Percentiles rank a stretch among this genome's conserved stretches.
Conservation (phyloP, 2,113 vertebrate species). For the Chaetops frenatus region DNA sequence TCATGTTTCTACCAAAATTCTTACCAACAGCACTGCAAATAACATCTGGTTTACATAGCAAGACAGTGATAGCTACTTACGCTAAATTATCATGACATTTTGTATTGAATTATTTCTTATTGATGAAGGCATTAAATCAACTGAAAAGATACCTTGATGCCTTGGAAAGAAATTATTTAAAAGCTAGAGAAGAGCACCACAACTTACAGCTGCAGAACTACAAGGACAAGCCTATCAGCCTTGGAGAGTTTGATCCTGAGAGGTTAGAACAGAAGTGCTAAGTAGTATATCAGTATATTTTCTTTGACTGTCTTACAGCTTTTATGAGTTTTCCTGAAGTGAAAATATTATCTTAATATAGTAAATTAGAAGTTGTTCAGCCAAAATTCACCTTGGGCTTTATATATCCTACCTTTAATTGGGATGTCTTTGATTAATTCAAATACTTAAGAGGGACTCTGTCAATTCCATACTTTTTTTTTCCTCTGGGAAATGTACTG, state of each 20-base stretch:
- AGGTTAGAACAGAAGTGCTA: conserved; percentile 71
- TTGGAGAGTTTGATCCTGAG: conserved; percentile 81
- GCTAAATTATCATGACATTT: neutral
- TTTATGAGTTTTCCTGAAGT: neutral
- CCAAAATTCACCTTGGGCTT: neutral
- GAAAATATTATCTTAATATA: neutral
- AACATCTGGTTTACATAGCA: neutral
- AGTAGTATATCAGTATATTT: neutral
- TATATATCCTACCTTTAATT: neutral
- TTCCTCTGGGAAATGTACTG: neutral
- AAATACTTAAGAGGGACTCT: neutral
- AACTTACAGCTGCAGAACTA: conserved; percentile 78
- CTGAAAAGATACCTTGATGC: conserved; percentile 79
- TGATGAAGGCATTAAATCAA: conserved; percentile 76
- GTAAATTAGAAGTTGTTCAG: neutral
- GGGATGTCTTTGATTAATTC: neutral
- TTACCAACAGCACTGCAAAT: neutral
- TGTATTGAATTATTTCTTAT: neutral
- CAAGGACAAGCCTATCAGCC: conserved; percentile 63
- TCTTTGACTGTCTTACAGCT: neutral
- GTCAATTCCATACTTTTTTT: neutral
- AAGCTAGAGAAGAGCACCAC: conserved; percentile 77
- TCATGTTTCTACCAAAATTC: neutral
- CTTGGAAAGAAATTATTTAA: conserved; percentile 82
- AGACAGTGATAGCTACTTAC: neutral